phyloP scores from a whole-genome alignment of 2,797 vertebrate genomes.

The Poecile montanus region DNA sequence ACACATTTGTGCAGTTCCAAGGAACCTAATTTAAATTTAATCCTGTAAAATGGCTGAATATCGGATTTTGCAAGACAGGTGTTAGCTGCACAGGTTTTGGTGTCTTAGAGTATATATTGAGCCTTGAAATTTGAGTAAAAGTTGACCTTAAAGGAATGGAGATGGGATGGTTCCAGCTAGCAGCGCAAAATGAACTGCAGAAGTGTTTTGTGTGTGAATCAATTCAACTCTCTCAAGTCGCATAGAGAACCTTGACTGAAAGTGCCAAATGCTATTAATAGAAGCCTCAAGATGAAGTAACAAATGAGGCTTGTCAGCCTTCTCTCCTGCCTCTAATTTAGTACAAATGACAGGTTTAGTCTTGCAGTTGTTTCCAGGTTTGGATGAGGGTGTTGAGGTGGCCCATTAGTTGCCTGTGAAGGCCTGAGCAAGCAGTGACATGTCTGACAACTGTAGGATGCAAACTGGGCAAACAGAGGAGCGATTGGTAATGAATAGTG shows the following conservation, averaged over 20 bases:
- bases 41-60: neutral
- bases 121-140: neutral
- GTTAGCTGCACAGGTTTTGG: neutral
- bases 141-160: neutral
- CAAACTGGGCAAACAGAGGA: neutral
- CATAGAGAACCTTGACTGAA: neutral
- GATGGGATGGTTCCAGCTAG: neutral
- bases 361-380: slow-evolving; percentile 30
- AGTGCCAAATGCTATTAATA: slow-evolving; percentile 36
- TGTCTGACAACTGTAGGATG: neutral
- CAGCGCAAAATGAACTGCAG: neutral
- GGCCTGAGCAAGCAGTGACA: neutral
- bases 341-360: slow-evolving; percentile 6
- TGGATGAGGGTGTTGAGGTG: neutral
- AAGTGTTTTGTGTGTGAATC: neutral
- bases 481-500: neutral
- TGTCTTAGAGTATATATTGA: neutral
- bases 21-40: neutral
- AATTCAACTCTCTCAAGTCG: rapidly evolving
- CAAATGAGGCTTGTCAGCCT: neutral
- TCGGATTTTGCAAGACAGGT: too few species aligned
- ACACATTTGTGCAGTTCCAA: rapidly evolving
- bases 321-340: slow-evolving; percentile 23
- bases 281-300: slow-evolving; percentile 11
- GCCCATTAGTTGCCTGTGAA: neutral